phyloP scores from a whole-genome alignment of 2,888 invertebrate species.

The Tuta absoluta region DNA sequence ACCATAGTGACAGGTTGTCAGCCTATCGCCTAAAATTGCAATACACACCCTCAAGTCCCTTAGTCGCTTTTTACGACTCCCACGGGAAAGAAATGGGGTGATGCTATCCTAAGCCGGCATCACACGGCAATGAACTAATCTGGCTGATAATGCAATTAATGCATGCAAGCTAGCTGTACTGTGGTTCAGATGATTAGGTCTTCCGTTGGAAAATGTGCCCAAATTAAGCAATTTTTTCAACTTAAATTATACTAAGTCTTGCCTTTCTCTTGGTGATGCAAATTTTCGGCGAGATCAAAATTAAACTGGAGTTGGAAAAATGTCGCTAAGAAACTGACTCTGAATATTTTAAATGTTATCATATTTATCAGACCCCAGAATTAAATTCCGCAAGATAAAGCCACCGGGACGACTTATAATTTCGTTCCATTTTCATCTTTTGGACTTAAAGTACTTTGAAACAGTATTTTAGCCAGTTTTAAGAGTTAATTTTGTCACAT shows the following conservation, averaged over 20 bases:
- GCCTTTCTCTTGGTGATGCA: slow-evolving; percentile 15
- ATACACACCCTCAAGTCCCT: too few species aligned
- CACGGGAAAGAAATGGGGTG: too few species aligned
- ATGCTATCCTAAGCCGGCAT: too few species aligned
- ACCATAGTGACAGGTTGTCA: too few species aligned
- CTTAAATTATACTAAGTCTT: background rate
- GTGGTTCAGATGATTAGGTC: too few species aligned
- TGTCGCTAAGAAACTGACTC: slow-evolving; percentile 3
- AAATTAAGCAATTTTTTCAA: background rate
- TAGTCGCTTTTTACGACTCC: too few species aligned
- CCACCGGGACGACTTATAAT: slow-evolving; percentile 14
- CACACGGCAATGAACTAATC: too few species aligned
- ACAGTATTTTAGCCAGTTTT: slow-evolving; percentile 3
- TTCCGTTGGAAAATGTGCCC: too few species aligned
- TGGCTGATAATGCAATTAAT: too few species aligned
- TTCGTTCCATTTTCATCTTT: slow-evolving; percentile 15
- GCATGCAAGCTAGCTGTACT: too few species aligned
- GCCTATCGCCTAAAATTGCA: too few species aligned
- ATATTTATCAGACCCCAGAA: slow-evolving; percentile 19
- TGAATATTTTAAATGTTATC: slow-evolving; percentile 23
- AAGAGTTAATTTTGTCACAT: slow-evolving; percentile 1
- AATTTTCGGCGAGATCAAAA: slow-evolving; percentile 7
- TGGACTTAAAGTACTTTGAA: slow-evolving; percentile 7
- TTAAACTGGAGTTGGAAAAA: slow-evolving; percentile 22
- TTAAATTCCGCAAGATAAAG: slow-evolving; percentile 17